Conservation (phyloP, 2,797 vertebrate genomes). For the Hemibagrus guttatus region DNA sequence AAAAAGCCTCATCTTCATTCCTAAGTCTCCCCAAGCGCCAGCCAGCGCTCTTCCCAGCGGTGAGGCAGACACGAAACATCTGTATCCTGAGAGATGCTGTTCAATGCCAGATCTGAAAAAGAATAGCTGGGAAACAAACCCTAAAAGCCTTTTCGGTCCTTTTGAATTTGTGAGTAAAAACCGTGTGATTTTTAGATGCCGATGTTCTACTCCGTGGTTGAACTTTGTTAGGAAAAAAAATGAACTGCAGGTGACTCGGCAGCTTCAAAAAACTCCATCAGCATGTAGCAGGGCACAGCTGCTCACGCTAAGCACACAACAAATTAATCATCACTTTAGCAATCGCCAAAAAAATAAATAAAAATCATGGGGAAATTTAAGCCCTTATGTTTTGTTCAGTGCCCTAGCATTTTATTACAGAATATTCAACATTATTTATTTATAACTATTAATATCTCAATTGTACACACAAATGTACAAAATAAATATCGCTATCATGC, state of each 20-base stretch:
- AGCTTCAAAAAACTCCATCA: neutral
- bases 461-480: neutral
- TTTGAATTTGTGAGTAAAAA: conserved; percentile 1
- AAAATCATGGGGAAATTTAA: neutral
- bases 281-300: conserved; percentile 37
- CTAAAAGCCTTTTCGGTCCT: neutral
- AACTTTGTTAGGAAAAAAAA: conserved; percentile 41
- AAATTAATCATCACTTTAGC: conserved; percentile 14
- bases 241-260: conserved; percentile 34
- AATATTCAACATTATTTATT: too few species aligned
- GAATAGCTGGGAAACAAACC: neutral
- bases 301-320: conserved; percentile 16
- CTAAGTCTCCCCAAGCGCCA: conserved; percentile 2
- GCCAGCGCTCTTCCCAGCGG: conserved; percentile 27
- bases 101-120: neutral
- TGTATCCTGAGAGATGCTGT: conserved; percentile 21
- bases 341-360: neutral
- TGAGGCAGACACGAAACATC: conserved; percentile 49
- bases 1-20: conserved; percentile 19
- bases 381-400: neutral
- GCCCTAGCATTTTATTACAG: neutral
- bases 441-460: neutral
- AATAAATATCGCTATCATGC: neutral
- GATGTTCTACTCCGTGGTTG: conserved; percentile 22
- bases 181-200: conserved; percentile 20